These are phyloP conservation scores for Tetragnatha montana DNA, from an alignment of 2,888 invertebrate species.

Conservation along the genomic window DNA sequence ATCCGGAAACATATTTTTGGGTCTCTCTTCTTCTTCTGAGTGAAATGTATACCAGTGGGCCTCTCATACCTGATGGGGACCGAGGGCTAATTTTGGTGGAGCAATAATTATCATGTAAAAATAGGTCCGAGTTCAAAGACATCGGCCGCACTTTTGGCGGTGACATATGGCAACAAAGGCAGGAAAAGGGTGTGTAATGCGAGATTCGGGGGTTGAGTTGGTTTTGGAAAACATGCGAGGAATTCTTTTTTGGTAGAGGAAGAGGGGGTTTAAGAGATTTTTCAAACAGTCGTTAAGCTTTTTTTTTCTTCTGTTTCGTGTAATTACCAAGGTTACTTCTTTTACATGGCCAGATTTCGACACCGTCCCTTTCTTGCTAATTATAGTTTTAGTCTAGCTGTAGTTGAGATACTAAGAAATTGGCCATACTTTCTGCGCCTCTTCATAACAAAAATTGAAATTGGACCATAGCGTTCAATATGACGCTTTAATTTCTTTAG, in stretches of 20 bases:
- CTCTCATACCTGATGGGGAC: background rate
- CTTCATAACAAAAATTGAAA: too few species aligned
- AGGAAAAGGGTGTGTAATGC: background rate
- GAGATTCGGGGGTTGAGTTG: background rate
- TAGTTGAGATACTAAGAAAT: too few species aligned
- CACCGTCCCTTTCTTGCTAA: too few species aligned
- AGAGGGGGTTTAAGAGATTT: too few species aligned
- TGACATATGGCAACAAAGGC: constrained; percentile 23
- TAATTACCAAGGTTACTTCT: too few species aligned
- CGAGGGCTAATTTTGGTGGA: constrained; percentile 10
- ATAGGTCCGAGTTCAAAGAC: constrained; percentile 56
- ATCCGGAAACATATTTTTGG: constrained; percentile 68
- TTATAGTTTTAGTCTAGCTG: too few species aligned
- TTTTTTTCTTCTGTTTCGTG: too few species aligned
- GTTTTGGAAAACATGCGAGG: background rate
- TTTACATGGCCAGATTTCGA: too few species aligned
- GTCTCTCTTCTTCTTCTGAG: background rate
- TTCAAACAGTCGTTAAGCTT: too few species aligned
- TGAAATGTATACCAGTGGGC: constrained; percentile 1
- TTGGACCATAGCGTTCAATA: too few species aligned
- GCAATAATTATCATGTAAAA: constrained; percentile 58
- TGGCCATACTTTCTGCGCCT: too few species aligned
- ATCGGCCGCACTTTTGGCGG: background rate
- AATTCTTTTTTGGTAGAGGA: background rate
- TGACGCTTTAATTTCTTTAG: too few species aligned